Conservation (phyloP, 2,888 invertebrate genomes). For the Lasioglossum vierecki region DNA sequence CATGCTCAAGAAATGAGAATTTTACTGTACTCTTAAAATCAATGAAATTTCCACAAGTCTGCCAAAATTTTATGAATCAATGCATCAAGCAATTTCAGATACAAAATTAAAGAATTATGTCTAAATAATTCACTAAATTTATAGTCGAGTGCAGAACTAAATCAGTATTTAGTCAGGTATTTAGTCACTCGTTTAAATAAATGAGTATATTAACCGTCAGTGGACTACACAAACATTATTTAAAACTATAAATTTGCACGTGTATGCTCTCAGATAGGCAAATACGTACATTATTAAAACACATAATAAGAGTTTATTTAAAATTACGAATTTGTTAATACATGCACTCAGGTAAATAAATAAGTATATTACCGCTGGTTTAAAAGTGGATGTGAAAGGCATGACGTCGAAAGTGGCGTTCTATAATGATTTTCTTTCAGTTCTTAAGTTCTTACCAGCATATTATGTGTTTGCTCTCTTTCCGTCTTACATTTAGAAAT, state of each 20-base stretch:
- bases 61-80: background rate
- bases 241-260: no score
- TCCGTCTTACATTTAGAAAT: slow-evolving; percentile 2
- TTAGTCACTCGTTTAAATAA: no score
- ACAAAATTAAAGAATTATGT: background rate
- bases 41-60: background rate
- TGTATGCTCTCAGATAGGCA: no score
- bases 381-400: background rate
- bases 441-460: background rate
- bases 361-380: background rate
- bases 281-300: background rate
- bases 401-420: background rate
- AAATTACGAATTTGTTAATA: background rate
- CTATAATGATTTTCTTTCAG: slow-evolving; percentile 8
- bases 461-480: slow-evolving; percentile 13
- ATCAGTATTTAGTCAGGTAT: no score
- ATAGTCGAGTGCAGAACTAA: background rate
- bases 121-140: background rate
- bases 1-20: no score
- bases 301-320: background rate
- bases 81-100: background rate
- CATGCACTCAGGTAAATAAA: background rate
- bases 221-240: no score
- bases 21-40: background rate
- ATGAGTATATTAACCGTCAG: no score